These are phyloP conservation scores for Pelmatolapia mariae DNA, from an alignment of 2,113 vertebrate genomes.

Conservation along the genomic window DNA sequence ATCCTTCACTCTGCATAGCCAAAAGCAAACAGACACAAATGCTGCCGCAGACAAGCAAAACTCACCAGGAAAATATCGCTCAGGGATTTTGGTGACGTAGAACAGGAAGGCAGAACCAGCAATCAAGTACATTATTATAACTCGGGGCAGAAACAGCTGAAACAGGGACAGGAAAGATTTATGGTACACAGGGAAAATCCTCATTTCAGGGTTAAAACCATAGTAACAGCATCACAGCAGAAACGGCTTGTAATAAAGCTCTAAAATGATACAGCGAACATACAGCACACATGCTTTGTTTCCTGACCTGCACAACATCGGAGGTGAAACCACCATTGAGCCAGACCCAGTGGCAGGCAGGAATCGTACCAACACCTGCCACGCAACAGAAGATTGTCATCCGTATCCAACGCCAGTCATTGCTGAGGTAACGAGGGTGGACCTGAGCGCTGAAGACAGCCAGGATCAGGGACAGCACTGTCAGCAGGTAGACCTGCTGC, in stretches of 20 bases:
- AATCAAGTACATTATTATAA: slow-evolving; percentile 92
- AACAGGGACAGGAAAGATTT: not conserved
- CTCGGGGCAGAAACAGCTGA: slow-evolving; percentile 93
- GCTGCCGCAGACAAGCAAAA: not conserved
- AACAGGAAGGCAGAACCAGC: slow-evolving; percentile 91
- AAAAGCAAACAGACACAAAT: not conserved
- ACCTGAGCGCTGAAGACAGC: slow-evolving; percentile 94
- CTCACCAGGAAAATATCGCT: slow-evolving; percentile 95
- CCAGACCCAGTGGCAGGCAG: slow-evolving; percentile 94
- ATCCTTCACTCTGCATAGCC: not conserved
- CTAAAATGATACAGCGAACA: not conserved
- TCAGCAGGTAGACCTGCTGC: slow-evolving; percentile 92
- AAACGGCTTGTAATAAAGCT: not conserved
- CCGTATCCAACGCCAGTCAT: slow-evolving; percentile 87
- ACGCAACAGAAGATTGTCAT: slow-evolving; percentile 88
- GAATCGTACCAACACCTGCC: slow-evolving; percentile 86
- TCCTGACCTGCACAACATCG: slow-evolving; percentile 84
- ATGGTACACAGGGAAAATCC: not conserved
- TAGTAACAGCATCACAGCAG: not conserved
- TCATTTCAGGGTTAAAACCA: not conserved
- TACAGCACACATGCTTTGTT: not conserved
- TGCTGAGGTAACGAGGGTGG: slow-evolving; percentile 91
- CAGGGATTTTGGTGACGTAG: slow-evolving; percentile 96
- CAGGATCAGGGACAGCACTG: slow-evolving; percentile 87
- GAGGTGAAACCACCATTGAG: slow-evolving; percentile 83